Percentiles rank a stretch among this genome's conserved stretches.
phyloP scores from a whole-genome alignment of 2,888 invertebrate species.

The Rambutsinella grinnellia region DNA sequence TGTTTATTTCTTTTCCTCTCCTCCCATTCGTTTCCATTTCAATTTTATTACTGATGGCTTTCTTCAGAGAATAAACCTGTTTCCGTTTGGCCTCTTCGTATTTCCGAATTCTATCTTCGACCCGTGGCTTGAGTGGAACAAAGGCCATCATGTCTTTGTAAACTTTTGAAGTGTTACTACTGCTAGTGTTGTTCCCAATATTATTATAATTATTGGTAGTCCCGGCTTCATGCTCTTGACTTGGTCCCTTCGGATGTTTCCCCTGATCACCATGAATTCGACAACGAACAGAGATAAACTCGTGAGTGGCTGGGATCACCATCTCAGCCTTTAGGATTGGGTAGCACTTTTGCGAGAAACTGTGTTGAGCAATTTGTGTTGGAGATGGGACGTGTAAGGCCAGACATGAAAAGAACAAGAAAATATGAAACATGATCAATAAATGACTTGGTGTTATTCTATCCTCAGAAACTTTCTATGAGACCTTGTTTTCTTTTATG shows the following conservation, averaged over 20 bases:
- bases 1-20: neutral
- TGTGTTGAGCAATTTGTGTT: neutral
- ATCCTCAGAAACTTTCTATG: neutral
- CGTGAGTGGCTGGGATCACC: constrained; percentile 37
- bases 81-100: constrained; percentile 45
- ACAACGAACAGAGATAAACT: constrained; percentile 51
- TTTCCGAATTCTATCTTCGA: constrained; percentile 62
- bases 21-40: neutral
- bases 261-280: neutral
- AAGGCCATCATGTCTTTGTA: constrained; percentile 78
- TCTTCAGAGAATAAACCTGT: constrained; percentile 68
- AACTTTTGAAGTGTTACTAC: constrained; percentile 67
- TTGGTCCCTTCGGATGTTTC: neutral
- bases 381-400: neutral
- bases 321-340: constrained; percentile 12
- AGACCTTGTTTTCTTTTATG: too few species aligned
- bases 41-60: neutral
- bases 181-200: neutral
- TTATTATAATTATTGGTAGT: neutral
- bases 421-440: constrained; percentile 16
- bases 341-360: constrained; percentile 35
- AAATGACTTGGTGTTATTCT: neutral
- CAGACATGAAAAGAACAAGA: neutral
- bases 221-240: neutral
- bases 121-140: constrained; percentile 70